phyloP scores from a whole-genome alignment of 2,888 invertebrate genomes.

The Caenorhabditis macrosperma region DNA sequence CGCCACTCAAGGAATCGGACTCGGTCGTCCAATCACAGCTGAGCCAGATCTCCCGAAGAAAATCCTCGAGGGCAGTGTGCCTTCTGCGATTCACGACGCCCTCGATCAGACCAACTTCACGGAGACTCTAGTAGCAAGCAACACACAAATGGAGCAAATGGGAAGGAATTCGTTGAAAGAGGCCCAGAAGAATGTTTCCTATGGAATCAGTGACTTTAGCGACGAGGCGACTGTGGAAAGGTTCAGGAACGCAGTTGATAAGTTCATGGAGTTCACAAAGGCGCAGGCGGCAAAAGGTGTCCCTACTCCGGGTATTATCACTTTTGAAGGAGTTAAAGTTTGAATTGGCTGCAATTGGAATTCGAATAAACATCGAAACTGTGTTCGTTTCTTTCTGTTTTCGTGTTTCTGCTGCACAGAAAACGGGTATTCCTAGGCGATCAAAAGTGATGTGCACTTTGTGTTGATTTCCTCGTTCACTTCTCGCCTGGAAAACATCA shows the following conservation, averaged over 20 bases:
- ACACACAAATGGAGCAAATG: conserved; percentile 67
- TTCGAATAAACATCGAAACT: too few species aligned
- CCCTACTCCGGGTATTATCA: conserved; percentile 4
- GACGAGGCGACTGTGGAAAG: conserved; percentile 28
- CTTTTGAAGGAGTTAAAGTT: conserved; percentile 17
- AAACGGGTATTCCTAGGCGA: too few species aligned
- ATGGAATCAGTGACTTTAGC: conserved; percentile 59
- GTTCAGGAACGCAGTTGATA: conserved; percentile 34
- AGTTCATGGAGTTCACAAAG: neutral
- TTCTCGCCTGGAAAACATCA: too few species aligned
- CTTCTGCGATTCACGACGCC: conserved; percentile 41
- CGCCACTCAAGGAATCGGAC: conserved; percentile 62
- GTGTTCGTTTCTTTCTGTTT: too few species aligned
- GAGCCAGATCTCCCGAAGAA: conserved; percentile 69
- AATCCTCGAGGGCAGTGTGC: conserved; percentile 47
- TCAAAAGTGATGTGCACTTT: too few species aligned
- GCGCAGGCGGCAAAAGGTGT: neutral
- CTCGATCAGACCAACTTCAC: conserved; percentile 64
- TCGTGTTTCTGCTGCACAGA: too few species aligned
- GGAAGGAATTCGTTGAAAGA: conserved; percentile 45
- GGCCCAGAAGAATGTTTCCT: conserved; percentile 7
- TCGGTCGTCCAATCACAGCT: conserved; percentile 65
- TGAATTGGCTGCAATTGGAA: too few species aligned
- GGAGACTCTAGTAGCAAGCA: conserved; percentile 54
- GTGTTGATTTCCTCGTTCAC: too few species aligned